Conservation (phyloP, 2,888 invertebrate genomes). For the Drosophila testacea region DNA sequence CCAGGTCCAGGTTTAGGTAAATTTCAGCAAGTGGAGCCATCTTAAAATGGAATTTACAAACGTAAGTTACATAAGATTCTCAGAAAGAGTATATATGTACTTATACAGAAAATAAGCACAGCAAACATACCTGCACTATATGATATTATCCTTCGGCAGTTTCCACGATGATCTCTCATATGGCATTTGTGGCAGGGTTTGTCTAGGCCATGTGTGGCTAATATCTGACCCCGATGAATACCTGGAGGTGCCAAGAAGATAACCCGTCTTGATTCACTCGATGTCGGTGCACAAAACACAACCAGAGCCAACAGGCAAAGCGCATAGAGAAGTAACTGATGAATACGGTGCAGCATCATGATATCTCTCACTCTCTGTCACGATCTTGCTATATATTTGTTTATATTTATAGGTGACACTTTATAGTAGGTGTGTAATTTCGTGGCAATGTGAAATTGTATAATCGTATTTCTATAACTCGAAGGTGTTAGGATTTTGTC, state of each 20-base stretch:
- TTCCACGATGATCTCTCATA: constrained; percentile 82
- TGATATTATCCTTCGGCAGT: constrained; percentile 78
- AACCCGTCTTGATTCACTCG: constrained; percentile 74
- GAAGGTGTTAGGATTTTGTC: background rate
- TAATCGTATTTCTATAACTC: constrained; percentile 21
- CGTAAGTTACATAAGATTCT: background rate
- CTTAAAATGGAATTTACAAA: constrained; percentile 34
- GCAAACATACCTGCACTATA: constrained; percentile 72
- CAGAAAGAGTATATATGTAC: too few relatives aligned
- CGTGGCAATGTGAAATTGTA: constrained; percentile 44
- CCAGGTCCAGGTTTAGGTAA: background rate
- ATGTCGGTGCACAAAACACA: constrained; percentile 61
- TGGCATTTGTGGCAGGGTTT: constrained; percentile 81
- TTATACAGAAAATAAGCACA: background rate
- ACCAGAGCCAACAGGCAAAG: constrained; percentile 62
- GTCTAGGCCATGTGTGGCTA: constrained; percentile 65
- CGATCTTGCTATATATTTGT: background rate
- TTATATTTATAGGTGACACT: background rate
- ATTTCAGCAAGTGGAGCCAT: constrained; percentile 68
- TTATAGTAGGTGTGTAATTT: constrained; percentile 24
- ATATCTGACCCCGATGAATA: constrained; percentile 74
- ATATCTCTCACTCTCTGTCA: background rate
- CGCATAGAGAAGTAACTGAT: constrained; percentile 56
- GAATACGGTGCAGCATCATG: constrained; percentile 50
- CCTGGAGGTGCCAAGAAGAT: constrained; percentile 77